A percentile compares a stretch with the other conserved stretches of the same genome.
phyloP scores from a whole-genome alignment of 2,888 invertebrate genomes.

The Philereme vetulata region DNA sequence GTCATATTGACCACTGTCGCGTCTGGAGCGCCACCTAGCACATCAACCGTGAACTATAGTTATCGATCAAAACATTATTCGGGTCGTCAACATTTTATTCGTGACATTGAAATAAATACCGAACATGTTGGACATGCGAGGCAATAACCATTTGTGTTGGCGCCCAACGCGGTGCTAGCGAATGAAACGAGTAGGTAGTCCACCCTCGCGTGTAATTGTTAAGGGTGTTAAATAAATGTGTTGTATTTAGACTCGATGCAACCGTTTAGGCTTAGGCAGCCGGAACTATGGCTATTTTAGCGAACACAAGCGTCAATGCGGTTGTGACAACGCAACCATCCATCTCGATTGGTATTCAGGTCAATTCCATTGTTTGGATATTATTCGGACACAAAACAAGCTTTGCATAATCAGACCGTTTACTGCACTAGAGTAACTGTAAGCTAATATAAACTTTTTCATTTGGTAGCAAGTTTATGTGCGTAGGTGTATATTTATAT shows the following conservation, averaged over 20 bases:
- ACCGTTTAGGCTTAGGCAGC: conserved; percentile 25
- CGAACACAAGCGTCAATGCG: conserved; percentile 28
- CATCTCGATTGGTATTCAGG: conserved; percentile 35
- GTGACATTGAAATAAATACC: conserved; percentile 36
- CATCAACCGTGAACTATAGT: conserved; percentile 24
- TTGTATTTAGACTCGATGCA: conserved; percentile 9
- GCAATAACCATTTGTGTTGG: conserved; percentile 51
- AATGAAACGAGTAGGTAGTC: conserved; percentile 46
- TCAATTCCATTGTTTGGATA: conserved; percentile 30
- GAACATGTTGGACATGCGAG: conserved; percentile 33
- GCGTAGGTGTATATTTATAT: conserved; percentile 5
- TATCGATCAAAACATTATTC: conserved; percentile 34
- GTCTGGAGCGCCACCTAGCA: conserved; percentile 20
- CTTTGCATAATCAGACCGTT: conserved; percentile 14
- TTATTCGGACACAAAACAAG: conserved; percentile 21
- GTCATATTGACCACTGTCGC: conserved; percentile 19
- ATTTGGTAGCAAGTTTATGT: conserved; percentile 9
- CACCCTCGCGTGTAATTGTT: conserved; percentile 32
- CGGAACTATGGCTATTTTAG: conserved; percentile 29
- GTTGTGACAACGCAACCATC: conserved; percentile 28
- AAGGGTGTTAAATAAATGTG: conserved; percentile 30
- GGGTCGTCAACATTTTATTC: conserved; percentile 35
- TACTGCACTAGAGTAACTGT: conserved; percentile 8
- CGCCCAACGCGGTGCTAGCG: conserved; percentile 50
- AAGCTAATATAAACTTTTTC: conserved; percentile 3